phyloP scores from a whole-genome alignment of 2,797 vertebrate genomes.

The Luscinia megarhynchos region DNA sequence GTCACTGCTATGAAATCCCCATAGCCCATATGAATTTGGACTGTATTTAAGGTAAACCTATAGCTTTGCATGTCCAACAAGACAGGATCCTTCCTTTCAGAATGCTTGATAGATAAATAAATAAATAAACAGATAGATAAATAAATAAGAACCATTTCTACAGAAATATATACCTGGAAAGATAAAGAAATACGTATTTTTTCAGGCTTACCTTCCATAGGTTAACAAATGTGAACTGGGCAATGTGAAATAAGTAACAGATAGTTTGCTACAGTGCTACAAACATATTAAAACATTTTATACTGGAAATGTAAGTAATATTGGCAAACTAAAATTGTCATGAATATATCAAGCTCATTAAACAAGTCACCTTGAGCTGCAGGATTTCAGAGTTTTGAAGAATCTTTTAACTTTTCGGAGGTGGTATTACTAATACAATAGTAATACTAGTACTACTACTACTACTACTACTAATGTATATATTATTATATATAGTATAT shows the following conservation, averaged over 20 bases:
- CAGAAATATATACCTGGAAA: neutral
- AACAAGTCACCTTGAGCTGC: neutral
- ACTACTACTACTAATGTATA: too few relatives aligned
- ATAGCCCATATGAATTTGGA: too few relatives aligned
- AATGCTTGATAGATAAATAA: too few relatives aligned
- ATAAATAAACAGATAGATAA: neutral
- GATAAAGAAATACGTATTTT: neutral
- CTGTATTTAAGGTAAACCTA: too few relatives aligned
- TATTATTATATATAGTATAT: too few relatives aligned
- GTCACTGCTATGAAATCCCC: too few relatives aligned
- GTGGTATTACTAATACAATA: neutral
- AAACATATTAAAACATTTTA: neutral
- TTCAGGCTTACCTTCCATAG: neutral
- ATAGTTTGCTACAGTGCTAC: neutral
- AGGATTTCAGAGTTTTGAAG: neutral
- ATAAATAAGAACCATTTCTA: neutral
- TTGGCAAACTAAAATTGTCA: neutral
- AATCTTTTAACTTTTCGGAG: neutral
- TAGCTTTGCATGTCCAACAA: too few relatives aligned
- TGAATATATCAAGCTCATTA: neutral
- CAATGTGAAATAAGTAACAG: neutral
- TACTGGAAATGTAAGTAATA: neutral
- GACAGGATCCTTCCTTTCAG: too few relatives aligned
- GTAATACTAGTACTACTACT: too few relatives aligned
- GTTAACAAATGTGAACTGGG: neutral